Percentiles rank a stretch among this genome's conserved stretches.
These are phyloP conservation scores for Trichomycterus rosablanca DNA, from an alignment of 2,113 vertebrate genomes.

Conservation along the genomic window DNA sequence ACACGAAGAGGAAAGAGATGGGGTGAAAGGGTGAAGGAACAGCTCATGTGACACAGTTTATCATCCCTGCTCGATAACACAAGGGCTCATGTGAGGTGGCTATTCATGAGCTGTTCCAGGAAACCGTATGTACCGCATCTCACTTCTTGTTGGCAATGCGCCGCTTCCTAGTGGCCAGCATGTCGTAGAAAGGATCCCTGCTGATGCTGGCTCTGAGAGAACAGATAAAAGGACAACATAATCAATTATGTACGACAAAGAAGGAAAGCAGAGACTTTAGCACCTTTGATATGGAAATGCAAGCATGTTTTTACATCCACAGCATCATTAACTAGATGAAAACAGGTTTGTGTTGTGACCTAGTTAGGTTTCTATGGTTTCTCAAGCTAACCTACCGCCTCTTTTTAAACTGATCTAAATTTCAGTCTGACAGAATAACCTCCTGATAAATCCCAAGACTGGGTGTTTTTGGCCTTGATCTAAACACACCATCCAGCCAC, in stretches of 20 bases:
- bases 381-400: conserved; percentile 43
- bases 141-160: conserved; percentile 98
- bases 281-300: conserved; percentile 71
- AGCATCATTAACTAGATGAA: conserved; percentile 59
- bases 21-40: not conserved
- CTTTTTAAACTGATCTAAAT: conserved; percentile 22
- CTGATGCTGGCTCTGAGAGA: conserved; percentile 91
- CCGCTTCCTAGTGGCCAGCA: conserved; percentile 95
- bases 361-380: conserved; percentile 76
- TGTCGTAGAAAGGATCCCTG: conserved; percentile 97
- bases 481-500: no score
- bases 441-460: no score
- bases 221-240: conserved; percentile 53
- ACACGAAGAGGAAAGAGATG: conserved; percentile 25
- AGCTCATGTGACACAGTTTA: not conserved
- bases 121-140: conserved; percentile 33
- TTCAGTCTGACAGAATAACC: not conserved
- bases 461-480: no score
- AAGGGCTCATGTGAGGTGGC: not conserved
- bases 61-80: no score
- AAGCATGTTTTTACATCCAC: conserved; percentile 59
- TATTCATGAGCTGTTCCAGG: not conserved
- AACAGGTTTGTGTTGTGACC: conserved; percentile 66
- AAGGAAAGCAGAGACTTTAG: conserved; percentile 39
- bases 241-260: conserved; percentile 54